Base-by-base conservation (phyloP, 2,888 invertebrate species). In the Phortica okadai region DNA sequence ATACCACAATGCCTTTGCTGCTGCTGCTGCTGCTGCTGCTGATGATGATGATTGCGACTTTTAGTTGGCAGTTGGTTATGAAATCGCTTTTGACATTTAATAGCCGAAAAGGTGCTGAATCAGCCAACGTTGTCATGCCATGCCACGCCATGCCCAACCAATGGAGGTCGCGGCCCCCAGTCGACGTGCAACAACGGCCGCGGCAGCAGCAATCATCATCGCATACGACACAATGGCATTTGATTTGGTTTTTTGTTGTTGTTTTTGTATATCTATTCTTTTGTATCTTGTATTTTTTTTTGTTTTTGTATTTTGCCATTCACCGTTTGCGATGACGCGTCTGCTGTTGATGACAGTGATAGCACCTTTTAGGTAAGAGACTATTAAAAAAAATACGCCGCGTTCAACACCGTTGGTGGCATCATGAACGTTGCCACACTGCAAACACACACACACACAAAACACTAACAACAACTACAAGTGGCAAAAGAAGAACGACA, bases 81-180 rank as follows among this genome's bases (percentile, higher is more conserved):
- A 41, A 72, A 72, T 72, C 44, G 70, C 70, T 56, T 33, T 72
- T 72, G 50, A 14, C 50, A 72, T 72, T 72, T 72, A 72, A 56
- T 54, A 72, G 33, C 54, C 54, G 3, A 72, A 72, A 72, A 72
- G 41, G 6, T 33, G 70, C 70, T 72, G 70, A 56, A 56, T 72
- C 70, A 72, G 56, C 70, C 62, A 62, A 25, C 25, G 21, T 8
- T 21, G 25, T 6, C 10, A 8, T 56, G 33, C 25, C 21, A 1
- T 21, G 21, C 21, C 21, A 14, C 33, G 25, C 33, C n/a, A 14
- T 70, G 41, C 33, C n/a, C 44, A 67, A 2, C 66, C n/a, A 42
- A 14, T 67, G 44, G 16, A n/a, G 67, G 14, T 44, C 41, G 11
- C 33, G 16, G 33, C 33, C 64, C 14, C 64, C 64, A 64, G 33